Evolutionary conservation across 2,888 invertebrate species (phyloP).

Genomic region (Baronia brevicornis): DNA sequence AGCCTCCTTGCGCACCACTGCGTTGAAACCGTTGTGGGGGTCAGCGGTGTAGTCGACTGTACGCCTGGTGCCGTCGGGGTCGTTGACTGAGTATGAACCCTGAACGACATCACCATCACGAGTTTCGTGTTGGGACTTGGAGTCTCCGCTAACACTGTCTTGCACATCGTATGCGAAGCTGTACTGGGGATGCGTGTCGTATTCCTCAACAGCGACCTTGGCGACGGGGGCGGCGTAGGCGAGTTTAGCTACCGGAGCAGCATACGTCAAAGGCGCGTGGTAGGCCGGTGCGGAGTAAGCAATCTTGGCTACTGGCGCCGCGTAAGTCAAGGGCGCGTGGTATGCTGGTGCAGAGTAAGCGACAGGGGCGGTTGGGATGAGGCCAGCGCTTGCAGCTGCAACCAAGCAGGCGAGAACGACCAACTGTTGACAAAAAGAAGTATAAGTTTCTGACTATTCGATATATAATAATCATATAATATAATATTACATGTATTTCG

Average conservation of each 20-base stretch:
- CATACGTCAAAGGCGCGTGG: conserved; percentile 26
- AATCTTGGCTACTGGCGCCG: conserved; percentile 29
- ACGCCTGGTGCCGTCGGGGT: conserved; percentile 50
- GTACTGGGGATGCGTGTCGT: conserved; percentile 78
- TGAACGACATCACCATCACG: conserved; percentile 50
- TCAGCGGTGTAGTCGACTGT: conserved; percentile 54
- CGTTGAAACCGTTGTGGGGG: conserved; percentile 51
- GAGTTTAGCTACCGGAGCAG: conserved; percentile 27
- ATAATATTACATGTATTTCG: too few species aligned
- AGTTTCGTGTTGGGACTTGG: conserved; percentile 45
- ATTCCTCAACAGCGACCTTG: conserved; percentile 55
- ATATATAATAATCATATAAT: too few species aligned
- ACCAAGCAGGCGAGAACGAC: conserved; percentile 40
- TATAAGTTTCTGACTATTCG: too few species aligned
- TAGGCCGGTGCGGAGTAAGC: conserved; percentile 36
- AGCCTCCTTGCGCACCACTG: conserved; percentile 51
- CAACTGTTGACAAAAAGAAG: conserved; percentile 29
- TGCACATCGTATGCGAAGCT: conserved; percentile 80
- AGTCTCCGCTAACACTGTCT: conserved; percentile 63
- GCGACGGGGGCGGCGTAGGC: conserved; percentile 21
- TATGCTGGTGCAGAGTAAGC: conserved; percentile 21
- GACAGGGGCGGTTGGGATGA: conserved; percentile 34
- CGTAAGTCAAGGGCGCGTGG: conserved; percentile 24
- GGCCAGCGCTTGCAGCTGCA: conserved; percentile 39
- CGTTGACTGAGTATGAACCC: conserved; percentile 47